phyloP scores from a whole-genome alignment of 1,140 invertebrate genomes.

The Trachymyrmex septentrionalis region DNA sequence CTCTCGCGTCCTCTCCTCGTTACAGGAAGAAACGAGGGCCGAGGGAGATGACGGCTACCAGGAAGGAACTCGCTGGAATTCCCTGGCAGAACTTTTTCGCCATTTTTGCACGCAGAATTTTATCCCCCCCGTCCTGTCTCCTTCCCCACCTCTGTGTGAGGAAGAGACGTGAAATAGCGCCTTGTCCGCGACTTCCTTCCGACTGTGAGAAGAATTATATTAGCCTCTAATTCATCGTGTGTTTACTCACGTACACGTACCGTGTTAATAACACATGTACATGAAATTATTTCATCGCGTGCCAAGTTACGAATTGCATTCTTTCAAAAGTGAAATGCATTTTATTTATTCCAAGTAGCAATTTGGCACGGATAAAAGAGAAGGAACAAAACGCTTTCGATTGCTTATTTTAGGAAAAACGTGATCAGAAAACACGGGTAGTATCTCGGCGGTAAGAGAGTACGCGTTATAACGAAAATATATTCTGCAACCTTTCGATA shows the following conservation, averaged over 20 bases:
- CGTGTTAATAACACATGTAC: not conserved
- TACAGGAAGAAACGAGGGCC: conserved; percentile 72
- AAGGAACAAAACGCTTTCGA: not conserved
- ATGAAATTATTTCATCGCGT: conserved; percentile 18
- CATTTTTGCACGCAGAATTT: conserved; percentile 62
- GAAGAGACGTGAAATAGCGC: conserved; percentile 17
- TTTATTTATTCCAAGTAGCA: not conserved
- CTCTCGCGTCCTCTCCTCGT: conserved; percentile 64
- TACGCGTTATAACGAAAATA: not conserved
- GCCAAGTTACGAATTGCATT: not conserved
- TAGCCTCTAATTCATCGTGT: conserved; percentile 35
- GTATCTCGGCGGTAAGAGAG: no score
- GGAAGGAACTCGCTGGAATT: conserved; percentile 79
- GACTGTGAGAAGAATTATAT: conserved; percentile 39
- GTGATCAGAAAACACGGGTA: not conserved
- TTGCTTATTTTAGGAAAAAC: not conserved
- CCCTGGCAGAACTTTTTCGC: conserved; percentile 48
- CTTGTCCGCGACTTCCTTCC: conserved; percentile 51
- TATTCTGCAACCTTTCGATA: not conserved
- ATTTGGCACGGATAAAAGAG: not conserved
- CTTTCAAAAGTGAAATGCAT: not conserved
- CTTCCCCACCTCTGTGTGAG: conserved; percentile 43
- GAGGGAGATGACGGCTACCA: conserved; percentile 77
- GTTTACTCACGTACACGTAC: not conserved
- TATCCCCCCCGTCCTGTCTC: conserved; percentile 62